These are phyloP conservation scores for Orthosia gracilis DNA, from an alignment of 2,888 invertebrate species.

Conservation along the genomic window DNA sequence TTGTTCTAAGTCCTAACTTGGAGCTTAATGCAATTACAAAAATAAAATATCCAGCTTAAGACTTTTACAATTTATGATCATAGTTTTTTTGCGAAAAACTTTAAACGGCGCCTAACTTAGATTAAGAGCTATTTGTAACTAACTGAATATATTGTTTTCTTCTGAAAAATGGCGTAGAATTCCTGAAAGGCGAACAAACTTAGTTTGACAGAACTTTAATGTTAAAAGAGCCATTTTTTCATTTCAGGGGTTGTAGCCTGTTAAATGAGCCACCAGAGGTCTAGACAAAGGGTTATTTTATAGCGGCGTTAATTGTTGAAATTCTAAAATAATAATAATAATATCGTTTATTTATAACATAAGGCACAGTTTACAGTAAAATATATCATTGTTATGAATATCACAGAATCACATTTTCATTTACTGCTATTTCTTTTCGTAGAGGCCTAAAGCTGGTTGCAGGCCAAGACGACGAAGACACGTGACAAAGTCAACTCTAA, in stretches of 20 bases:
- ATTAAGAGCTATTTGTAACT: conserved; percentile 50
- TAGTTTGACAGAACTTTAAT: neutral
- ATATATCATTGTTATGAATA: no score
- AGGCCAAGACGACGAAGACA: no score
- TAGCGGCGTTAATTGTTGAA: no score
- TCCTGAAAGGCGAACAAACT: neutral
- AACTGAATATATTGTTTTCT: conserved; percentile 18
- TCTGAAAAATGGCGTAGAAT: conserved; percentile 16
- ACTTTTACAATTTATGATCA: conserved; percentile 50
- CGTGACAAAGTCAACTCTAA: no score
- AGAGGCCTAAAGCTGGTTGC: neutral
- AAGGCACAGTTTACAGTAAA: no score
- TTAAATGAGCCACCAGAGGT: no score
- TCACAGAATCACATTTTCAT: no score
- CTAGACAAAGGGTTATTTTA: no score
- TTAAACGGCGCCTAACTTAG: conserved; percentile 32
- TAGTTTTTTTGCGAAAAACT: conserved; percentile 25
- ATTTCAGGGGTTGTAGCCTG: neutral
- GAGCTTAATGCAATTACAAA: conserved; percentile 41
- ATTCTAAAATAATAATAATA: no score
- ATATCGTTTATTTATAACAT: no score
- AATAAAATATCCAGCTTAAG: conserved; percentile 43
- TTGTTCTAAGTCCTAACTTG: conserved; percentile 28
- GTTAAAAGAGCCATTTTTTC: neutral
- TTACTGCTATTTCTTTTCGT: neutral